These are phyloP conservation scores for Diplosoma virens DNA, from an alignment of 23 tunicate genomes.

Conservation along the genomic window DNA sequence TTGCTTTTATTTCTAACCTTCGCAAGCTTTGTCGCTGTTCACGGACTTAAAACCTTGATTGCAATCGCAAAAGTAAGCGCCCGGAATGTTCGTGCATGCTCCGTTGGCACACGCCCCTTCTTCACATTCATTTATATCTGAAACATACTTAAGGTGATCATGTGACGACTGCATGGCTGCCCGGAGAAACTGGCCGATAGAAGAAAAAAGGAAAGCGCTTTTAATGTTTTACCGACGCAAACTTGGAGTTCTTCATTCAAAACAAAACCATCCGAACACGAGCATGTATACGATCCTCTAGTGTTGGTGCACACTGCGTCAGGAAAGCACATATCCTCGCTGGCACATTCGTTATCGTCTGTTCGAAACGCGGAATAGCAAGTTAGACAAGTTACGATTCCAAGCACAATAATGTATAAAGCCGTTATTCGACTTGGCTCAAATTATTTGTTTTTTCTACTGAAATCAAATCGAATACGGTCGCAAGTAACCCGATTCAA, in stretches of 20 bases:
- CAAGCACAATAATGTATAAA: too few relatives aligned
- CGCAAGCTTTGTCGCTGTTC: slow-evolving; percentile 82
- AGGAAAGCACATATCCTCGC: slow-evolving; percentile 53
- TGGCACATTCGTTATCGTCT: slow-evolving; percentile 89
- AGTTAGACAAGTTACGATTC: too few relatives aligned
- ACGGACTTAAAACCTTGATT: slow-evolving; percentile 81
- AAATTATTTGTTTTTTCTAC: too few relatives aligned
- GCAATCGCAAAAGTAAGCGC: slow-evolving; percentile 84
- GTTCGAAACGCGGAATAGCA: too few relatives aligned
- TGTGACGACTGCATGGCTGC: not conserved
- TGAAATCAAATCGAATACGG: too few relatives aligned
- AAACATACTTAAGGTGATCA: not conserved
- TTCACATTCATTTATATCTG: slow-evolving; percentile 76
- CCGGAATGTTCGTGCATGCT: slow-evolving; percentile 68
- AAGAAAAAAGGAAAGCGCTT: not conserved
- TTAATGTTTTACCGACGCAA: slow-evolving; percentile 49
- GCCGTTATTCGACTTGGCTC: too few relatives aligned
- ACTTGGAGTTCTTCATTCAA: slow-evolving; percentile 49
- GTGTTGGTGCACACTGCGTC: slow-evolving; percentile 82
- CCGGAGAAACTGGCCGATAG: not conserved
- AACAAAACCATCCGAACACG: slow-evolving; percentile 82
- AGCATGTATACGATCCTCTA: slow-evolving; percentile 74
- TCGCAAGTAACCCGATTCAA: too few relatives aligned
- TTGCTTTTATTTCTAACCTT: slow-evolving; percentile 44
- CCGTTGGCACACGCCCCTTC: slow-evolving; percentile 85